phyloP scores from a whole-genome alignment of 2,113 vertebrate genomes.

The Oncorhynchus nerka region DNA sequence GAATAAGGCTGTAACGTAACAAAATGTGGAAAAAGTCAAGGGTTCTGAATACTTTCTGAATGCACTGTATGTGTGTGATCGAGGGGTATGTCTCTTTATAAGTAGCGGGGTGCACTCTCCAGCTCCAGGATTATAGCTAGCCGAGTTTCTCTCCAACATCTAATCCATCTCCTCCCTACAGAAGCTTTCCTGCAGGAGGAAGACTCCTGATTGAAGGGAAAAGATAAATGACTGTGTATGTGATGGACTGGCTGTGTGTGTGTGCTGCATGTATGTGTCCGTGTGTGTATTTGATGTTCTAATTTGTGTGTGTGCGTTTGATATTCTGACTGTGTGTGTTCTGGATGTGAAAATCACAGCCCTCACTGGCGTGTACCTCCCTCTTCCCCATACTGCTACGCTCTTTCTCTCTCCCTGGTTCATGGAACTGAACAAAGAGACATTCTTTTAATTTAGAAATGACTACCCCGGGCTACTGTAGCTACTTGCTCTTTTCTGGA shows the following conservation, averaged over 20 bases:
- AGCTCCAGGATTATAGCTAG: not conserved
- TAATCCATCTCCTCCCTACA: constrained; percentile 52
- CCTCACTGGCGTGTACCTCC: constrained; percentile 24
- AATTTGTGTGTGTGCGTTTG: too few relatives aligned
- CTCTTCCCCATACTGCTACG: constrained; percentile 33
- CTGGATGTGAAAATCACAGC: constrained; percentile 61
- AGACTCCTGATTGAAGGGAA: constrained; percentile 65
- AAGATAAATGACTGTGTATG: constrained; percentile 55
- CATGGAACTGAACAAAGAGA: constrained; percentile 59
- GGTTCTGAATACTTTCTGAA: too few relatives aligned
- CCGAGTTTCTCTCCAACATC: constrained; percentile 35
- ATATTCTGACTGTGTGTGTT: constrained; percentile 23
- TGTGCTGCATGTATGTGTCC: too few relatives aligned
- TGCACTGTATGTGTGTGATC: not conserved
- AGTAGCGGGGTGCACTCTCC: not conserved
- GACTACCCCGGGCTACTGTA: constrained; percentile 16
- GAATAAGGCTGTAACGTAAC: too few relatives aligned
- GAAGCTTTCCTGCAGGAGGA: constrained; percentile 47
- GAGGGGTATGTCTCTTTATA: not conserved
- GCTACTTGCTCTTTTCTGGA: constrained; percentile 54
- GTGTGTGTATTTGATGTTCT: too few relatives aligned
- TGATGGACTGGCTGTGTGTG: too few relatives aligned
- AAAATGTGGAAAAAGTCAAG: too few relatives aligned
- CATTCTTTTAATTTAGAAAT: constrained; percentile 65
- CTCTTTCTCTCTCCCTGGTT: constrained; percentile 38